Conservation (phyloP, 2,797 vertebrate species). For the Sebastes oblongus region DNA sequence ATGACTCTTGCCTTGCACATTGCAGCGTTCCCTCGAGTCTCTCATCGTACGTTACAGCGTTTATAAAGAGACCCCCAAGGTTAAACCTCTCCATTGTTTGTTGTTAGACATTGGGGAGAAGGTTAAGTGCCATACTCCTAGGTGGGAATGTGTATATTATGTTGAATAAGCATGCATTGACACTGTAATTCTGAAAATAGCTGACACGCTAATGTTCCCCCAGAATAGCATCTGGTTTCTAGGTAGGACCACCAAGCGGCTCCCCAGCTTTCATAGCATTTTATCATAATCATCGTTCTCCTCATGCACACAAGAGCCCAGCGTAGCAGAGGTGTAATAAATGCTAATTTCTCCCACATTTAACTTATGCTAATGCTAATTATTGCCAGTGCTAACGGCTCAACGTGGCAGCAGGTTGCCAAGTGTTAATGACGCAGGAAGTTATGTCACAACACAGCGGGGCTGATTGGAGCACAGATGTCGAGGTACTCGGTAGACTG, state of each 20-base stretch:
- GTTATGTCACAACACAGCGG: constrained; percentile 48
- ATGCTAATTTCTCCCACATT: constrained; percentile 44
- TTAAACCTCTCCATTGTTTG: not conserved
- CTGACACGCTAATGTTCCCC: not conserved
- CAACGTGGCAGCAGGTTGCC: constrained; percentile 52
- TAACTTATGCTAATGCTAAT: constrained; percentile 57
- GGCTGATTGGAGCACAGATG: constrained; percentile 56
- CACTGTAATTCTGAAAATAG: not conserved
- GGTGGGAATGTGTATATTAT: not conserved
- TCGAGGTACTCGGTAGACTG: constrained; percentile 25
- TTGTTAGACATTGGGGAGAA: not conserved
- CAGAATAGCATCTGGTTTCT: not conserved
- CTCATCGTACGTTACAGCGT: not conserved
- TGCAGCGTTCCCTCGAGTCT: not conserved
- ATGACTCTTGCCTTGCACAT: not conserved
- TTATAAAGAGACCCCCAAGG: not conserved
- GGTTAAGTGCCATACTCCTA: not conserved
- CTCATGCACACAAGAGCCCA: constrained; percentile 12
- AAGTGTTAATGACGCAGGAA: constrained; percentile 58
- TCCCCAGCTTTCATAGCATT: not conserved
- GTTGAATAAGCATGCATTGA: not conserved
- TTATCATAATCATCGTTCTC: not conserved
- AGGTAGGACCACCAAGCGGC: not conserved
- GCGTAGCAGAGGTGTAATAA: constrained; percentile 24
- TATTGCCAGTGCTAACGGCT: constrained; percentile 43